Percentiles rank a stretch among this genome's conserved stretches.
These are phyloP conservation scores for Erinaceus europaeus DNA, from an alignment of 2,113 vertebrate genomes.

Conservation along the genomic window DNA sequence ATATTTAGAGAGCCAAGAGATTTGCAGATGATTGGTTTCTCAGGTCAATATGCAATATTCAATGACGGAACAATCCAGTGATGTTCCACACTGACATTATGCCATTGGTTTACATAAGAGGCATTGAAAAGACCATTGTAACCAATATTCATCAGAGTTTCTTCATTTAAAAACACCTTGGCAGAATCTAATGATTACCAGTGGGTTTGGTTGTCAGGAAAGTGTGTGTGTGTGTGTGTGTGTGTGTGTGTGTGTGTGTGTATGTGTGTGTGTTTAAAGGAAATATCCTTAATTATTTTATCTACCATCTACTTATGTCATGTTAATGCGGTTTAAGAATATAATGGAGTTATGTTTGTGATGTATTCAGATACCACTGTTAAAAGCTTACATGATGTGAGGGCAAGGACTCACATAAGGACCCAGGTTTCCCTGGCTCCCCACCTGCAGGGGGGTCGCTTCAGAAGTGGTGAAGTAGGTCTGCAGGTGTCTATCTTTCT, in stretches of 20 bases:
- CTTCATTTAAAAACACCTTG: neutral
- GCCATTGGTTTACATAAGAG: neutral
- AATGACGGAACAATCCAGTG: neutral
- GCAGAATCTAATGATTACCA: neutral
- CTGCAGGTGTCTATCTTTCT: too few species aligned
- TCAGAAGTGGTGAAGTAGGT: too few species aligned
- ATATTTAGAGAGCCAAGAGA: neutral
- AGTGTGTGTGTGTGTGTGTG: neutral
- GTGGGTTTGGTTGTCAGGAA: neutral
- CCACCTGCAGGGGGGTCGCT: too few species aligned
- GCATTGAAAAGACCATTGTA: neutral
- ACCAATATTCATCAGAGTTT: neutral
- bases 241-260: neutral
- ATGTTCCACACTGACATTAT: neutral
- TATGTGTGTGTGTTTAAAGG: neutral
- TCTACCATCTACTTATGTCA: too few species aligned
- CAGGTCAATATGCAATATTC: neutral
- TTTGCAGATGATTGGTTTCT: neutral
- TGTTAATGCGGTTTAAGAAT: neutral
- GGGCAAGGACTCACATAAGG: too few species aligned
- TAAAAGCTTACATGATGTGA: too few species aligned
- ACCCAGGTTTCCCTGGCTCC: too few species aligned
- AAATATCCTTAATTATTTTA: conserved; percentile 3
- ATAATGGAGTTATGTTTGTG: neutral
- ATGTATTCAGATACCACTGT: neutral